Conservation (phyloP, 30 jellyfish, hydroid and myxozoan genomes). For the Aurelia sp. region DNA sequence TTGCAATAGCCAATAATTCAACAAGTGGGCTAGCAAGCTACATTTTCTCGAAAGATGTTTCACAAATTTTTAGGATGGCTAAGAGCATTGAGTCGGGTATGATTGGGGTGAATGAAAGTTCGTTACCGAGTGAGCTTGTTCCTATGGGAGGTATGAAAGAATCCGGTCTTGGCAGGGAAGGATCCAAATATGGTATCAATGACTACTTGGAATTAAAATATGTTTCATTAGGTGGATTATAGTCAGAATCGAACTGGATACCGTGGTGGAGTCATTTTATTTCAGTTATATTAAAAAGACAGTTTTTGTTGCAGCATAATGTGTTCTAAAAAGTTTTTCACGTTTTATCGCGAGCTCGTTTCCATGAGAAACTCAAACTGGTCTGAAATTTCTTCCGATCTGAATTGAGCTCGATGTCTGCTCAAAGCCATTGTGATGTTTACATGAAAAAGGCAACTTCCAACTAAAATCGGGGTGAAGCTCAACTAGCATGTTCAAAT, state of each 20-base stretch:
- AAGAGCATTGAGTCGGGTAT: slow-evolving; percentile 70
- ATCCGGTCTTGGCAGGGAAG: slow-evolving; percentile 90
- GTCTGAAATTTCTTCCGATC: too few species aligned
- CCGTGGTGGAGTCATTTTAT: too few species aligned
- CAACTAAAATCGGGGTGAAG: too few species aligned
- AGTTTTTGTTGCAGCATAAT: too few species aligned
- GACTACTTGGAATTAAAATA: slow-evolving; percentile 67
- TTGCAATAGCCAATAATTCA: slow-evolving; percentile 52
- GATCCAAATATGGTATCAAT: slow-evolving; percentile 70
- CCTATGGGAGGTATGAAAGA: slow-evolving; percentile 93
- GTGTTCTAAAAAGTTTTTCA: too few species aligned
- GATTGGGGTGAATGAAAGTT: slow-evolving; percentile 77
- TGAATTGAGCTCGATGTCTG: too few species aligned
- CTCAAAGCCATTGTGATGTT: too few species aligned
- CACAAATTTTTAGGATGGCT: slow-evolving; percentile 63
- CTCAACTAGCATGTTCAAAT: too few species aligned
- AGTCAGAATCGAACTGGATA: not conserved
- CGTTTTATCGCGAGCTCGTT: too few species aligned
- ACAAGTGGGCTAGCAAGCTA: slow-evolving; percentile 81
- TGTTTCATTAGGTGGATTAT: slow-evolving; percentile 76
- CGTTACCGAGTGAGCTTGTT: slow-evolving; percentile 41
- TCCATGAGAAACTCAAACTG: too few species aligned
- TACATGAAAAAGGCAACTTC: too few species aligned
- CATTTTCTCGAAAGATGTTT: slow-evolving; percentile 47
- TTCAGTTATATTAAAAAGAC: too few species aligned